A percentile compares a stretch with the other conserved stretches of the same genome.
These are phyloP conservation scores for Halichoerus grypus DNA, from an alignment of 2,113 vertebrate genomes.

Conservation along the genomic window DNA sequence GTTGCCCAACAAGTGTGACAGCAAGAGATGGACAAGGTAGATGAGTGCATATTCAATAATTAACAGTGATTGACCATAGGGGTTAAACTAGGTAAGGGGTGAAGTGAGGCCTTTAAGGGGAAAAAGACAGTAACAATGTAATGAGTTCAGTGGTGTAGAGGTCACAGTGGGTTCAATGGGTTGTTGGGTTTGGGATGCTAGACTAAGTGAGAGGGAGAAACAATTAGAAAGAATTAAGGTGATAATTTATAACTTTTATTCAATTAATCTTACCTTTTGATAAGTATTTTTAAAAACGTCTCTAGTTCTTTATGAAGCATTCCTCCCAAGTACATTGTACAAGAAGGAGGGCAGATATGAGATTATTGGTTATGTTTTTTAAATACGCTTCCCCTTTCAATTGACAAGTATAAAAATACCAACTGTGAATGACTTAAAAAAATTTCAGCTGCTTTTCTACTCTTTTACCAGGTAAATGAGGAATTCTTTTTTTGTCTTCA, in stretches of 20 bases:
- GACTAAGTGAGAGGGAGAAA: neutral
- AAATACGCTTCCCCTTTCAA: neutral
- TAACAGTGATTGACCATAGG: neutral
- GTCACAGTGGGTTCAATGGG: neutral
- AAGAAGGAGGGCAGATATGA: neutral
- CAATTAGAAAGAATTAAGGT: neutral
- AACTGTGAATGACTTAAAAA: conserved; percentile 19
- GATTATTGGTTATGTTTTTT: neutral
- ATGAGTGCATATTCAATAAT: neutral
- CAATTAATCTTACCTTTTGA: neutral
- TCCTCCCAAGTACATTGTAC: neutral
- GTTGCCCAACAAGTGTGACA: neutral
- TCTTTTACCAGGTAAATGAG: neutral
- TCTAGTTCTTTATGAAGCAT: neutral
- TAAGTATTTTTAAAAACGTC: neutral
- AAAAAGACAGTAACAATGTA: neutral
- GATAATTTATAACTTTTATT: neutral
- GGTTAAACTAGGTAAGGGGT: neutral
- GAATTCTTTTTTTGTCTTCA: neutral
- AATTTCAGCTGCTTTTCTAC: neutral
- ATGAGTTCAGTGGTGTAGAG: neutral
- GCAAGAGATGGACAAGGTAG: neutral
- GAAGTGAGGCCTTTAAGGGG: neutral
- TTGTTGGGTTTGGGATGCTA: neutral
- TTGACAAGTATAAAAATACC: conserved; percentile 28